Evolutionary conservation across 2,888 invertebrate genomes (phyloP), one percentile per base, ranked within the genome.

Genomic region (Cancer borealis): DNA sequence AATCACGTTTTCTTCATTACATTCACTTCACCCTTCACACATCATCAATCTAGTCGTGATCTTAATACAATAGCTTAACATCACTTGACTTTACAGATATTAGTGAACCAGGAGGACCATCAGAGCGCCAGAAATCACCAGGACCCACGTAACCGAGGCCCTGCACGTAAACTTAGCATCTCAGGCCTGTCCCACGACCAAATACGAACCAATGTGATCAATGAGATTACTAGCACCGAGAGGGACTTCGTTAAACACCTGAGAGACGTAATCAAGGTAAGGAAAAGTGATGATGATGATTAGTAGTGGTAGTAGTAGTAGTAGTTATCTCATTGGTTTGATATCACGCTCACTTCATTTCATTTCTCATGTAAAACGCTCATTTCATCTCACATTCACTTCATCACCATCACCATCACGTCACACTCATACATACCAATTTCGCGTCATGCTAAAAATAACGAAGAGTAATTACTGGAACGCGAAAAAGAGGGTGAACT

Each of bases 241-340:
- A 97, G 98, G 79, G 98, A 98, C 96, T 98, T 98, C 97, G 98
- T 98, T 17, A 98, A 98, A 96, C 97, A 98, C 96, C 97, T 98
- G 92, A 96, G 97, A 95, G 97, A 97, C 96, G 97, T 97, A 30
- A 97, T 97, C 8, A 97, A 97, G 96, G 96, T 96, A 96, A 89
- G 92, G 91, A 4, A 17, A 3, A 17, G 54, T 54, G 54, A 54
- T 54, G 54, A 17, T 54, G 54, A 17, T 54, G 54, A 54, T 10
- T 14, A 21, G 17, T 60, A 17, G 17, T 60, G 0, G 60, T 60
- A 0, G 30, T n/a, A 30, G 30, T 26, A 10, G 73, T 79, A 79
- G 73, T 26, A 10, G 73, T 26, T 10, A 10, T 79, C 21, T 21
- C 60, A 60, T 60, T 60, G 17, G 0, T 21, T 60, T 60, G 60